Evolutionary conservation across 2,797 vertebrate genomes (phyloP), one percentile per base, ranked within the genome.

Genomic region (Capromys pilorides): DNA sequence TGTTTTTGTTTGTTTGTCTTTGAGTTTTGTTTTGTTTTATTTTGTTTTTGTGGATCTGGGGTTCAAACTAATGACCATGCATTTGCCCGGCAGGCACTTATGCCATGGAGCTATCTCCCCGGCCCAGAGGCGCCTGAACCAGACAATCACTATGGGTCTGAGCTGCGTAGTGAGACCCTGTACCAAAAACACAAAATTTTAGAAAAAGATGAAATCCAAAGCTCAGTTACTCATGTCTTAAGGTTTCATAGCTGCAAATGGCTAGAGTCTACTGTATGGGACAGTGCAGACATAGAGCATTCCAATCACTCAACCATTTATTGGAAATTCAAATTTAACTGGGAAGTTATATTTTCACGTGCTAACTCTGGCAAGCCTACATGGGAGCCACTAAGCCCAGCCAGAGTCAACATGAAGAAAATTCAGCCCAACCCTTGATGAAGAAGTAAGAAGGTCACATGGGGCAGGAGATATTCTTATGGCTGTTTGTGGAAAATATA

Each of bases 261-360:
- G 57, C 16, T 36, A 33, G 26, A 28, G 31, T 89, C 57, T 77
- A 62, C 28, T 33, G 26, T 51, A 18, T 3, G 41, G 45, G 16
- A 49, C 28, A 51, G 49, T 19, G 24, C 16, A 51, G 75, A 33
- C 28, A 51, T 4, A 45, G 73, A 45, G 49, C 39, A 49, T 45
- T 28, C 41, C 39, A 24, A 51, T 78, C 16, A 78, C 45, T 24
- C 39, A 41, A 22, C 69, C 41, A 45, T 14, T 26, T 45, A 75
- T 3, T 75, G 22, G 39, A 67, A 93, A 91, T 81, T 91, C 41
- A 91, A 84, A 95, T 85, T 85, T 73, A 88, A 85, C 13, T 61
- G 12, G 28, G 57, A 62, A 85, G 71, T 22, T 87, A 22, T 4
- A 24, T 73, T 59, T 87, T 91, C 73, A 41, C 33, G 79, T 66